phyloP scores from a whole-genome alignment of 2,888 invertebrate species.

The Andricus curvator region DNA sequence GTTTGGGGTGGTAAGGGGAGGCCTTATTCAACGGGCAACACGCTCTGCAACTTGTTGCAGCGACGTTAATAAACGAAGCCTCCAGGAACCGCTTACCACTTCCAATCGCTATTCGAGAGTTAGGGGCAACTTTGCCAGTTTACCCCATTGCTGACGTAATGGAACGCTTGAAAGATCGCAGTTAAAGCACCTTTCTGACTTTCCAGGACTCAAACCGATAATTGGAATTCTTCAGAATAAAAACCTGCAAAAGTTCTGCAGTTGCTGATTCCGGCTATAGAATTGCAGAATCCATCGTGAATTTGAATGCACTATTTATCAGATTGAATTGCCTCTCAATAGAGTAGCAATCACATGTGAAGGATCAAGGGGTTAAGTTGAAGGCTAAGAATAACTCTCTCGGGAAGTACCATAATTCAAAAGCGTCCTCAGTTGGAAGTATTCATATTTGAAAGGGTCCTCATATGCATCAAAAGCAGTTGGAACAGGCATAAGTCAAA shows the following conservation, averaged over 20 bases:
- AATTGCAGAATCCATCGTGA: no score
- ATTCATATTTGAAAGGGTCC: background rate
- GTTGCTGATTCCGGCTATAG: no score
- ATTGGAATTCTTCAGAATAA: slow-evolving; percentile 15
- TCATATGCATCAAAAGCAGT: background rate
- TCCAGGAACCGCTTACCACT: slow-evolving; percentile 59
- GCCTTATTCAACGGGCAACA: slow-evolving; percentile 61
- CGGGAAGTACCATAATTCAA: background rate
- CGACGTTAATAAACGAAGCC: slow-evolving; percentile 73
- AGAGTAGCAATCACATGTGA: no score
- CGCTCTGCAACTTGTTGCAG: slow-evolving; percentile 75
- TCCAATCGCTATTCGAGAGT: slow-evolving; percentile 23
- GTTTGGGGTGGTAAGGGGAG: slow-evolving; percentile 52
- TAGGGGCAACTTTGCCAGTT: slow-evolving; percentile 9
- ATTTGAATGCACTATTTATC: no score
- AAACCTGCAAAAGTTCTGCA: background rate
- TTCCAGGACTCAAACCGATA: background rate
- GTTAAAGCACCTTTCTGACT: background rate
- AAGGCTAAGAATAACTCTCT: no score
- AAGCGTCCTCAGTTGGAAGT: background rate
- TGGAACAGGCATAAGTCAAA: background rate
- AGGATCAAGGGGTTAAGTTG: no score
- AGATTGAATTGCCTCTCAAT: no score
- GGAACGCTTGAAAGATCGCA: slow-evolving; percentile 7
- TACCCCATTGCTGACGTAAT: slow-evolving; percentile 19